phyloP scores from a whole-genome alignment of 2,113 vertebrate genomes.

The Aspiorhynchus laticeps region DNA sequence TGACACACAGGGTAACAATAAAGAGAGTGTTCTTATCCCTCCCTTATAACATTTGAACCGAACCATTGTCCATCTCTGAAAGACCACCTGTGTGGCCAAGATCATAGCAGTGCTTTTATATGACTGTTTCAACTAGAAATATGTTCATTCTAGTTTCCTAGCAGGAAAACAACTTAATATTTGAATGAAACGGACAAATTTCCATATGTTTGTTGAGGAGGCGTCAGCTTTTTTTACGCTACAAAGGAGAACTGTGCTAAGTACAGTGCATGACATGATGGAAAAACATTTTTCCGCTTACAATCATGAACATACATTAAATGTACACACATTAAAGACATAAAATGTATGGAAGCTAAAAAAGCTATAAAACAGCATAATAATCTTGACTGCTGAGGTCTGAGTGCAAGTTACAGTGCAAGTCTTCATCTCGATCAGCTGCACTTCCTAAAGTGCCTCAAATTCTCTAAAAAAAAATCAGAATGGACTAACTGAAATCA shows the following conservation, averaged over 20 bases:
- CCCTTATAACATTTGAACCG: neutral
- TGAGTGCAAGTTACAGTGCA: neutral
- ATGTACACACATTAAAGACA: neutral
- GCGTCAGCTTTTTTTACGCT: neutral
- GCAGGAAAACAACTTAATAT: neutral
- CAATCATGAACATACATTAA: neutral
- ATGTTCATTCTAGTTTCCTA: neutral
- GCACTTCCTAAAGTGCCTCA: neutral
- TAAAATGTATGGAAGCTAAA: neutral
- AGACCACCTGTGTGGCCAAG: neutral
- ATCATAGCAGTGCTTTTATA: conserved; percentile 8
- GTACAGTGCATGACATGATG: neutral
- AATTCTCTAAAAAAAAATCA: neutral
- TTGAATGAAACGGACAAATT: neutral
- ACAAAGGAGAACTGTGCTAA: neutral
- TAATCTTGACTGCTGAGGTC: neutral
- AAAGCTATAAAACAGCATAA: neutral
- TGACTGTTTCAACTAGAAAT: neutral
- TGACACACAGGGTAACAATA: conserved; percentile 1
- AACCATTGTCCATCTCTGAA: conserved; percentile 29
- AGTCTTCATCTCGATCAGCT: neutral
- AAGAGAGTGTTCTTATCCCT: conserved; percentile 13
- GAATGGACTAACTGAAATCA: neutral
- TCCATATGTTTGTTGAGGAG: neutral
- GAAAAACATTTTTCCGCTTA: neutral